A percentile compares a stretch with the other conserved stretches of the same genome.
Conservation (phyloP, 1,140 invertebrate species). For the Listronotus bonariensis region DNA sequence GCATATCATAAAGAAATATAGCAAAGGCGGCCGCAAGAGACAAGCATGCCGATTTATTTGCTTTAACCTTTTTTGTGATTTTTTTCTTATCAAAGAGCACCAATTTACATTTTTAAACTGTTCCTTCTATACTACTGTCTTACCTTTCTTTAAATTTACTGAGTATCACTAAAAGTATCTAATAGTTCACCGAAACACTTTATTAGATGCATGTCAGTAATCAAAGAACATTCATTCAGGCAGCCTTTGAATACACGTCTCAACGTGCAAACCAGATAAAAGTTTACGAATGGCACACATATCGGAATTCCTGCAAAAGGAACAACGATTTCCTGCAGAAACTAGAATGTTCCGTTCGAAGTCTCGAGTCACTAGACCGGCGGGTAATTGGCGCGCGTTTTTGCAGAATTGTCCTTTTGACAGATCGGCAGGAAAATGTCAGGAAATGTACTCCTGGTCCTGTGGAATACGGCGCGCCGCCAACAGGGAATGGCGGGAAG, state of each 20-base stretch:
- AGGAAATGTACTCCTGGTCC: conserved; percentile 54
- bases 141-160: too few species aligned
- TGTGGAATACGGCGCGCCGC: conserved; percentile 54
- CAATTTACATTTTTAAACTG: too few species aligned
- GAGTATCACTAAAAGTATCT: neutral
- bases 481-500: conserved; percentile 56
- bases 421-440: conserved; percentile 45
- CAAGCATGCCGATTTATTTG: too few species aligned
- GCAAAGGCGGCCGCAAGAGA: too few species aligned
- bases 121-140: too few species aligned
- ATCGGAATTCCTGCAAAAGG: conserved; percentile 20
- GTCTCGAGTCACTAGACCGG: conserved; percentile 12
- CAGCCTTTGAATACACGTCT: neutral
- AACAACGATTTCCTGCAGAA: conserved; percentile 16
- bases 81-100: too few species aligned
- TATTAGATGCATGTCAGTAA: neutral
- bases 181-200: neutral
- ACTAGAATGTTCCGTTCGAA: neutral
- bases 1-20: too few species aligned
- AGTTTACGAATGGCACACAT: neutral
- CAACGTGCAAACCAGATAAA: neutral
- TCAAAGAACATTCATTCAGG: neutral
- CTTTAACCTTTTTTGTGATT: too few species aligned
- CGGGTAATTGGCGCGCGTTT: conserved; percentile 42
- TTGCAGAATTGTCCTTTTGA: conserved; percentile 47